Evolutionary conservation across 2,797 vertebrate species (phyloP).

Genomic region (Periophthalmus magnuspinnatus): DNA sequence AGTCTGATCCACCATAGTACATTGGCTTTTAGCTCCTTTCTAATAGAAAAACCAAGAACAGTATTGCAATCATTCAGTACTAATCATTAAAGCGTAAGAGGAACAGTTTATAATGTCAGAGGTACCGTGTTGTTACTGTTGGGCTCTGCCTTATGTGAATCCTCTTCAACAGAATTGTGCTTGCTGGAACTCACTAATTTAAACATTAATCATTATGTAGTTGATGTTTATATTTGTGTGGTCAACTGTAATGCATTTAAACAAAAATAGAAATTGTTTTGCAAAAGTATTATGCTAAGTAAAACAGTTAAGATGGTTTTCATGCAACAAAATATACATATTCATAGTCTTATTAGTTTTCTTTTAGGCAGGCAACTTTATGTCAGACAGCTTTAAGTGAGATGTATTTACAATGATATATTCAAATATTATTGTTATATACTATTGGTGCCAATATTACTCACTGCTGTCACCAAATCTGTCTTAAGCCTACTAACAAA

Average conservation of each 20-base stretch:
- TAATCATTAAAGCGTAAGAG: background rate
- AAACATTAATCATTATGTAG: background rate
- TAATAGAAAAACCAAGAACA: background rate
- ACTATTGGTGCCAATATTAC: background rate
- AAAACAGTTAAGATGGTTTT: too few relatives aligned
- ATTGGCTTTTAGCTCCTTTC: background rate
- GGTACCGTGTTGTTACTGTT: conserved; percentile 21
- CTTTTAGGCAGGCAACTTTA: too few relatives aligned
- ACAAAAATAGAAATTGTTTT: background rate
- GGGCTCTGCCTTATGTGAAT: conserved; percentile 16
- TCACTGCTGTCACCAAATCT: background rate
- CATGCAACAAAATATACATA: too few relatives aligned
- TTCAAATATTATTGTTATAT: background rate
- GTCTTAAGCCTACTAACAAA: background rate
- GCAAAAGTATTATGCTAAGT: too few relatives aligned
- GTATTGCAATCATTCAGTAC: background rate
- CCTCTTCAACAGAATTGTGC: conserved; percentile 33
- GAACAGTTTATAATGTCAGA: background rate
- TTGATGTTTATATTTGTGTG: background rate
- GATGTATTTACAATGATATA: too few relatives aligned
- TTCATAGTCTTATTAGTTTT: too few relatives aligned
- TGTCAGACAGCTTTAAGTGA: too few relatives aligned
- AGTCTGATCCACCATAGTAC: conserved; percentile 20
- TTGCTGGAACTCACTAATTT: conserved; percentile 34
- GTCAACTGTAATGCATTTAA: background rate